phyloP scores from a whole-genome alignment of 2,888 invertebrate species.

The Drosophila anomalata region DNA sequence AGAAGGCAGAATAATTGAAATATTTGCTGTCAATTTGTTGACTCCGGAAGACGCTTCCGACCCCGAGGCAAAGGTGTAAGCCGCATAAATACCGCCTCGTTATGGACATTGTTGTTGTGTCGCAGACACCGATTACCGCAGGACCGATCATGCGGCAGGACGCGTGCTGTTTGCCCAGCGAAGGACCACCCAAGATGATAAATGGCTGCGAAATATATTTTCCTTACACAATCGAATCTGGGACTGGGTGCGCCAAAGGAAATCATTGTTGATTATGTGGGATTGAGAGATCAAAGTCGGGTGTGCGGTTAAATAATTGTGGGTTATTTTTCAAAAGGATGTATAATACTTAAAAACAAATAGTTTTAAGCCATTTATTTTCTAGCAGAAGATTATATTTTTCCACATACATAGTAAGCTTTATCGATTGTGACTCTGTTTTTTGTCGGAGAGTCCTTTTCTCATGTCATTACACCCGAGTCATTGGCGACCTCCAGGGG shows the following conservation, averaged over 20 bases:
- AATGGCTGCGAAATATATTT: constrained; percentile 57
- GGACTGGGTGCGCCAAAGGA: constrained; percentile 22
- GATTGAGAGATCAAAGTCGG: constrained; percentile 20
- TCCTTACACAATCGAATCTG: constrained; percentile 20
- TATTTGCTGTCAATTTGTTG: constrained; percentile 79
- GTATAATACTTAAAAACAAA: neutral
- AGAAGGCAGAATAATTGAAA: constrained; percentile 69
- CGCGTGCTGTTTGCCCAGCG: constrained; percentile 34
- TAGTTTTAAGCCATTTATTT: neutral
- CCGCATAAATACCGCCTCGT: constrained; percentile 74
- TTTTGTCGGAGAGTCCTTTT: constrained; percentile 9
- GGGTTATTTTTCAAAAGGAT: neutral
- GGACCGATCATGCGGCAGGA: constrained; percentile 28
- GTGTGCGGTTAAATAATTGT: neutral
- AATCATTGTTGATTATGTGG: constrained; percentile 22
- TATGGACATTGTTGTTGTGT: constrained; percentile 52
- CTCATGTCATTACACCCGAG: constrained; percentile 54
- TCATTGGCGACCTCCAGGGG: constrained; percentile 48
- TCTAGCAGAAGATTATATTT: neutral
- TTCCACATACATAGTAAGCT: neutral
- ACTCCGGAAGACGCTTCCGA: constrained; percentile 51
- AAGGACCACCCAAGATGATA: constrained; percentile 53
- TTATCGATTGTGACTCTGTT: neutral
- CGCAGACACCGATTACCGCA: constrained; percentile 44
- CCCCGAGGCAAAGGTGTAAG: constrained; percentile 75